Evolutionary conservation across 2,797 vertebrate genomes (phyloP), one percentile per base, ranked within the genome.

Genomic region (Balearica regulorum): DNA sequence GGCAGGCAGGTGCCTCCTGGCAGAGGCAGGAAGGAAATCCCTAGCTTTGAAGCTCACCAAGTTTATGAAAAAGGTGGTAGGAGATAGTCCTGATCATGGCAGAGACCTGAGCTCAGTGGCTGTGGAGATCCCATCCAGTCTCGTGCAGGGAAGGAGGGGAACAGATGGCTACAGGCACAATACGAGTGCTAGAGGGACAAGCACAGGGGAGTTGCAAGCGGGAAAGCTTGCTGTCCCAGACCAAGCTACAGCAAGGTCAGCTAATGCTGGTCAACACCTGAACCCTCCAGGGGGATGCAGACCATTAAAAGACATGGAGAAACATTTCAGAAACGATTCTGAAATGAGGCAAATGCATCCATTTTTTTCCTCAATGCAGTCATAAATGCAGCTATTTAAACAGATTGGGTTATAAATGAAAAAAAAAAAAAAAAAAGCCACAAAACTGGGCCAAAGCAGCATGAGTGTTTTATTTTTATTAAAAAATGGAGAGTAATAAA

Each of bases 401-500:
- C 71, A 87, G 64, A 87, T 53, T 73, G 41, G 29, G 29, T 83
- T 92, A 85, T 64, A 91, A 94, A 93, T 75, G 76, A 72, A 54
- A 68, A 39, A 68, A 58, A 77, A 54, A 28, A 9, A 29, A 53
- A 53, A 17, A 17, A 29, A 8, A 28, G 18, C 18, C 6, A 61
- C 71, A 53, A 26, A 39, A 0, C 37, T 71, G 69, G 58, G 66
- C 61, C 91, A 87, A 94, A 94, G 54, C 69, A 94, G 87, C 66
- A 25, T 75, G 82, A 94, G 19, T 71, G 85, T 44, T 89, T 90
- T 89, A 79, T 88, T 87, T 93, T 83, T 94, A 91, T 95, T 93
- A 78, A 95, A 89, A 96, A 90, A 92, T 78, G 25, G 49, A 91
- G 89, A 87, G 76, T 79, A 95, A 95, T 83, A 94, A 95, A 94